phyloP scores from a whole-genome alignment of 2,888 invertebrate species.

The Ceriagrion tenellum region DNA sequence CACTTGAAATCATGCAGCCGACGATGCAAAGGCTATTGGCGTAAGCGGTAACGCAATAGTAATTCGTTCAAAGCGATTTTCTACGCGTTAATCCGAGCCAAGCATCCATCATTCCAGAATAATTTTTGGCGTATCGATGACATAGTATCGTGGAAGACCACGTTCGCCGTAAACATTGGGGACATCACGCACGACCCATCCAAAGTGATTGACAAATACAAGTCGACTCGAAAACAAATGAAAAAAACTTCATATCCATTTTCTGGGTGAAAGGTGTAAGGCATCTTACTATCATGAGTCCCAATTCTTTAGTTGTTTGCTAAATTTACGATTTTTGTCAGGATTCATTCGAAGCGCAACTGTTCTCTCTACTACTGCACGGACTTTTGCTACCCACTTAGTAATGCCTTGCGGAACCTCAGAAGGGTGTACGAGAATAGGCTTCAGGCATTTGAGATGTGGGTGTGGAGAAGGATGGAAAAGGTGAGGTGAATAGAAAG shows the following conservation, averaged over 20 bases:
- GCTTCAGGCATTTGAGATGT: too few relatives aligned
- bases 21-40: too few relatives aligned
- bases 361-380: neutral
- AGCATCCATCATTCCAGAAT: neutral
- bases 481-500: too few relatives aligned
- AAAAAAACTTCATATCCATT: neutral
- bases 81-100: too few relatives aligned
- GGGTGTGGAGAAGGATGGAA: too few relatives aligned
- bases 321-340: neutral
- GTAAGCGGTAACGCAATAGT: neutral
- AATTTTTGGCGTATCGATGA: neutral
- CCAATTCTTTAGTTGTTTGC: conserved; percentile 10
- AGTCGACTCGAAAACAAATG: conserved; percentile 37
- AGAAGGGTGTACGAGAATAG: too few relatives aligned
- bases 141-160: neutral
- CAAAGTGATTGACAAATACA: conserved; percentile 33
- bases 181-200: neutral
- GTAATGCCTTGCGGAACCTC: too few relatives aligned
- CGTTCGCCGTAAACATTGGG: neutral
- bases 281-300: neutral
- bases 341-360: neutral
- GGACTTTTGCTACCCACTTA: neutral
- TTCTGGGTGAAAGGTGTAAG: neutral
- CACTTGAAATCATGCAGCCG: too few relatives aligned
- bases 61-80: neutral